phyloP scores from a whole-genome alignment of 2,888 invertebrate species.

The Aleiodes leptofemur region DNA sequence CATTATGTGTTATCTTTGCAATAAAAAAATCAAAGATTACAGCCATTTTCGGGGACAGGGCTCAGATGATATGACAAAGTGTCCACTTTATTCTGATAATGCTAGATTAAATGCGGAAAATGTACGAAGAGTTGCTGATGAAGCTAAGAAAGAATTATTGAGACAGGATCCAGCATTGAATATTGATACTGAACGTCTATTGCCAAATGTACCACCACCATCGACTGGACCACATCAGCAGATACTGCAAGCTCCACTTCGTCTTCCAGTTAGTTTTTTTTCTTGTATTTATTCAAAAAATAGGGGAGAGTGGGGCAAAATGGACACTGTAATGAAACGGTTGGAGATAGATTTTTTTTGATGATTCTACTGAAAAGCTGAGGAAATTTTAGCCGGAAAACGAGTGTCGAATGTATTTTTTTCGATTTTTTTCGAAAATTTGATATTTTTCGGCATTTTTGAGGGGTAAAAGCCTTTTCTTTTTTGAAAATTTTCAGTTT shows the following conservation, averaged over 20 bases:
- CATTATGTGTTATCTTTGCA: conserved; percentile 78
- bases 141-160: conserved; percentile 70
- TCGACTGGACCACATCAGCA: conserved; percentile 57
- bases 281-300: neutral
- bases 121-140: conserved; percentile 72
- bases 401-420: too few relatives aligned
- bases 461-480: too few relatives aligned
- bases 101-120: conserved; percentile 69
- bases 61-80: conserved; percentile 68
- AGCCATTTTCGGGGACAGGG: conserved; percentile 77
- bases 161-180: conserved; percentile 69
- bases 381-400: too few relatives aligned
- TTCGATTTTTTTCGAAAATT: too few relatives aligned
- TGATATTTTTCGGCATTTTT: too few relatives aligned
- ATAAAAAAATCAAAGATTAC: conserved; percentile 76
- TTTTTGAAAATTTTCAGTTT: too few relatives aligned
- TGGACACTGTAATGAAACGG: too few relatives aligned
- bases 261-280: neutral
- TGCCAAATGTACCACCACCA: conserved; percentile 60
- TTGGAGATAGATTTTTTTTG: too few relatives aligned
- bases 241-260: conserved; percentile 12
- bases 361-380: too few relatives aligned
- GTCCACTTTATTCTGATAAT: conserved; percentile 75
- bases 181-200: conserved; percentile 66
- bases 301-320: too few relatives aligned